Evolutionary conservation across 1,140 invertebrate species (phyloP).

Genomic region (Cardiocondyla obscurior): DNA sequence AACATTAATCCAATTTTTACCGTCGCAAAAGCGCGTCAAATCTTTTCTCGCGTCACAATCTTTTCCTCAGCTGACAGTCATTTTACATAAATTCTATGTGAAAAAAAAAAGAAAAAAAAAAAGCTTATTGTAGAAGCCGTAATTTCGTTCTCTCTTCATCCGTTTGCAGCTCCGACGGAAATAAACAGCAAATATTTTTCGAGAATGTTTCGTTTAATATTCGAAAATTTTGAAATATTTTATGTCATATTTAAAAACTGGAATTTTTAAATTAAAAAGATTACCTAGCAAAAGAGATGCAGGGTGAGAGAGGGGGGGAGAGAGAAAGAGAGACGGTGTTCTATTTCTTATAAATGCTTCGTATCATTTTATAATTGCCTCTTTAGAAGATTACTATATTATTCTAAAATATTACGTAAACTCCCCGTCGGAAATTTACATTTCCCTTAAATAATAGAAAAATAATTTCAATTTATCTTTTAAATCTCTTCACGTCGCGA

Average conservation of each 20-base stretch:
- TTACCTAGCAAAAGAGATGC: neutral
- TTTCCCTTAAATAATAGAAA: neutral
- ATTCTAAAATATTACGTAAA: neutral
- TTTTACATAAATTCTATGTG: neutral
- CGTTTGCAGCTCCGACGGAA: neutral
- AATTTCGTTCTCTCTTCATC: neutral
- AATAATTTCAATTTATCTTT: neutral
- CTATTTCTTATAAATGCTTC: neutral
- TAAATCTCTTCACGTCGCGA: neutral
- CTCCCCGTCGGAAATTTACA: neutral
- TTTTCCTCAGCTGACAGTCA: neutral
- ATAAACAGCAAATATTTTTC: neutral
- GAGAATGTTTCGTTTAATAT: neutral
- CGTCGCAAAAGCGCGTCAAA: neutral
- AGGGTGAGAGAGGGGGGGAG: too few relatives aligned
- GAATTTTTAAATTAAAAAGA: neutral
- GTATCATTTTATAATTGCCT: neutral
- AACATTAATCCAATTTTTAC: neutral
- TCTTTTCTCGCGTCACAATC: too few relatives aligned
- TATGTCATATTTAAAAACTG: neutral
- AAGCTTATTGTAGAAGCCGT: neutral
- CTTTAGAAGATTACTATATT: neutral
- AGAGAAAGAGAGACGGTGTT: neutral
- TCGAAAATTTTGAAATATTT: neutral
- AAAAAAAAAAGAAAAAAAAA: neutral